A percentile compares a stretch with the other conserved stretches of the same genome.
Conservation (phyloP, 2,888 invertebrate species). For the Leptarthrus brevirostris region DNA sequence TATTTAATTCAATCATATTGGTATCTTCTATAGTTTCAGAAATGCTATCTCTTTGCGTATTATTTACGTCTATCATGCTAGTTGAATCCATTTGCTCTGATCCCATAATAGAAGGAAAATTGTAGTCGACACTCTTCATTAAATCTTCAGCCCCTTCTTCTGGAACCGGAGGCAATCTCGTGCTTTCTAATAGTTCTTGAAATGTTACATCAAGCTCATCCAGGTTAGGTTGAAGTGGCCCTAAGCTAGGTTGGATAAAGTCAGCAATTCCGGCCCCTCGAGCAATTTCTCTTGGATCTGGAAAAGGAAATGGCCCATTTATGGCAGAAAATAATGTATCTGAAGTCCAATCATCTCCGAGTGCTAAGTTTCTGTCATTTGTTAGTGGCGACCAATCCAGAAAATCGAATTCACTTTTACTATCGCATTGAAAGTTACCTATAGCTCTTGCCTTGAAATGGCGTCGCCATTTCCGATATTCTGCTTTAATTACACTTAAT, state of each 20-base stretch:
- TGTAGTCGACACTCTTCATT: slow-evolving; percentile 68
- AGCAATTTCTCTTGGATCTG: slow-evolving; percentile 93
- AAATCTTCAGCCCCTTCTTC: slow-evolving; percentile 73
- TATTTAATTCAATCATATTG: slow-evolving; percentile 65
- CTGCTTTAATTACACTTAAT: slow-evolving; percentile 94
- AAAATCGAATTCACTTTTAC: slow-evolving; percentile 72
- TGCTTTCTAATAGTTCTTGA: slow-evolving; percentile 69
- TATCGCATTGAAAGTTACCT: slow-evolving; percentile 77
- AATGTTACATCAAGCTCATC: slow-evolving; percentile 91
- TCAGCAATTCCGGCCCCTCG: slow-evolving; percentile 90
- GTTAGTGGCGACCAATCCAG: slow-evolving; percentile 65
- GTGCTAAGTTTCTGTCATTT: slow-evolving; percentile 63
- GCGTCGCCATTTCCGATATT: slow-evolving; percentile 98
- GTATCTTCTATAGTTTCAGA: slow-evolving; percentile 58
- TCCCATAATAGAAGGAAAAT: slow-evolving; percentile 60
- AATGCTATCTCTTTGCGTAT: slow-evolving; percentile 51
- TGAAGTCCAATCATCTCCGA: slow-evolving; percentile 73
- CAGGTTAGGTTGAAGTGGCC: slow-evolving; percentile 95
- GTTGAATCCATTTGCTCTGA: slow-evolving; percentile 61
- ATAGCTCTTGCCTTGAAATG: slow-evolving; percentile 77
- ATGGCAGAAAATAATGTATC: slow-evolving; percentile 89
- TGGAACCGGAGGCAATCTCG: slow-evolving; percentile 72
- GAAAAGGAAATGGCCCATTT: slow-evolving; percentile 91
- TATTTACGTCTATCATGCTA: slow-evolving; percentile 62
- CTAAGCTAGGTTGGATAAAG: slow-evolving; percentile 97